phyloP scores from a whole-genome alignment of 2,797 vertebrate species.

The Microhierax caerulescens region DNA sequence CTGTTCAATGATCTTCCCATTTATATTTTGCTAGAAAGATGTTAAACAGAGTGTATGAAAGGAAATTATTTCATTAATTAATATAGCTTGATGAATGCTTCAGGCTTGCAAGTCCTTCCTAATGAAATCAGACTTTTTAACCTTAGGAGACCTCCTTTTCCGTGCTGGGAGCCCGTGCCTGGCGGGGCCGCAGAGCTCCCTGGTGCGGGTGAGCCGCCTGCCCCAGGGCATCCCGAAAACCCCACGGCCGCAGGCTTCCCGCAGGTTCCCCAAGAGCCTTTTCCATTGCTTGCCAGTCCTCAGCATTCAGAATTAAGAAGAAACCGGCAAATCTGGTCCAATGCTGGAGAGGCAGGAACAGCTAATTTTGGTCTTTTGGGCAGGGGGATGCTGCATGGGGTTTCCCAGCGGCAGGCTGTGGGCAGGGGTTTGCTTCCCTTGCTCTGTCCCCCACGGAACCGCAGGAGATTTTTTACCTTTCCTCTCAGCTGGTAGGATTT shows the following conservation, averaged over 20 bases:
- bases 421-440: neutral
- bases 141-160: neutral
- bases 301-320: neutral
- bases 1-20: neutral
- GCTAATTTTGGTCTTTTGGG: neutral
- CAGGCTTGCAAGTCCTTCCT: neutral
- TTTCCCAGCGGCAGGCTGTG: neutral
- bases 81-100: constrained; percentile 11
- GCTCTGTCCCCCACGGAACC: neutral
- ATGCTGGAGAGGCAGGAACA: neutral
- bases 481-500: neutral
- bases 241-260: neutral
- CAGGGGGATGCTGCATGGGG: neutral
- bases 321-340: neutral
- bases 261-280: neutral
- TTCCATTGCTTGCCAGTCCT: neutral
- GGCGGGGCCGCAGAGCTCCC: neutral
- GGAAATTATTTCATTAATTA: constrained; percentile 43
- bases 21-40: constrained; percentile 13
- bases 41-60: neutral
- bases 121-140: neutral
- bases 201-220: accelerated
- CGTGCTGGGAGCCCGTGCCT: neutral
- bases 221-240: neutral
- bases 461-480: neutral